Conservation (phyloP, 2,888 invertebrate species). For the Sinopyrophorus schimmeli region DNA sequence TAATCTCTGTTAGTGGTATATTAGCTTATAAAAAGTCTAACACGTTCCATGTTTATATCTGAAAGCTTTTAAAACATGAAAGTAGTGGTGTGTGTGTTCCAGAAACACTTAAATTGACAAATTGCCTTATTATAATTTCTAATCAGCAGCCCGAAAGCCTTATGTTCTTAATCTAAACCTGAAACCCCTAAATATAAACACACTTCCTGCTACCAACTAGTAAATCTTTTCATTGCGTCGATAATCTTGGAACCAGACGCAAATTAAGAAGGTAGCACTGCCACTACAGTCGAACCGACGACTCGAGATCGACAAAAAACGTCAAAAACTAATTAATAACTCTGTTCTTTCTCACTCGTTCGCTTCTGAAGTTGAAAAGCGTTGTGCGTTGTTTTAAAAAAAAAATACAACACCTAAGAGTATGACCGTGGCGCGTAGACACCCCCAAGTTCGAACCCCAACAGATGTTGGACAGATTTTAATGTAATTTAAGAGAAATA, state of each 20-base stretch:
- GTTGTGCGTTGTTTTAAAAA: too few species aligned
- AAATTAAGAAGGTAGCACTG: conserved; percentile 41
- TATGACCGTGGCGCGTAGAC: too few species aligned
- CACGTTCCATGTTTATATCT: conserved; percentile 5
- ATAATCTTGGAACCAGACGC: conserved; percentile 46
- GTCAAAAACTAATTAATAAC: too few species aligned
- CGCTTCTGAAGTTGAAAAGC: too few species aligned
- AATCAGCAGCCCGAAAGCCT: conserved; percentile 42
- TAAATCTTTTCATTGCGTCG: conserved; percentile 42
- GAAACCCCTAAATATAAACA: conserved; percentile 48
- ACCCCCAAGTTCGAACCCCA: conserved; percentile 40
- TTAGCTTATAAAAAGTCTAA: too few species aligned
- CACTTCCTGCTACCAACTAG: conserved; percentile 44
- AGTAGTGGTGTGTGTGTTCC: conserved; percentile 18
- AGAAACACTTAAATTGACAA: conserved; percentile 51
- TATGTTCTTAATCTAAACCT: conserved; percentile 39
- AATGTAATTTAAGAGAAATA: conserved; percentile 48
- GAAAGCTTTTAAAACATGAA: conserved; percentile 9
- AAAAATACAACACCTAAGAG: too few species aligned
- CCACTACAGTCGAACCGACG: conserved; percentile 30
- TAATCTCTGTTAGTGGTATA: too few species aligned
- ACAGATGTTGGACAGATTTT: conserved; percentile 48
- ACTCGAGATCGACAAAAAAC: conserved; percentile 13
- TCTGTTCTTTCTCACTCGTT: too few species aligned
- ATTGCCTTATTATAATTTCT: conserved; percentile 54